Evolutionary conservation across 2,797 vertebrate species (phyloP).

Genomic region (Scarus forsteni): DNA sequence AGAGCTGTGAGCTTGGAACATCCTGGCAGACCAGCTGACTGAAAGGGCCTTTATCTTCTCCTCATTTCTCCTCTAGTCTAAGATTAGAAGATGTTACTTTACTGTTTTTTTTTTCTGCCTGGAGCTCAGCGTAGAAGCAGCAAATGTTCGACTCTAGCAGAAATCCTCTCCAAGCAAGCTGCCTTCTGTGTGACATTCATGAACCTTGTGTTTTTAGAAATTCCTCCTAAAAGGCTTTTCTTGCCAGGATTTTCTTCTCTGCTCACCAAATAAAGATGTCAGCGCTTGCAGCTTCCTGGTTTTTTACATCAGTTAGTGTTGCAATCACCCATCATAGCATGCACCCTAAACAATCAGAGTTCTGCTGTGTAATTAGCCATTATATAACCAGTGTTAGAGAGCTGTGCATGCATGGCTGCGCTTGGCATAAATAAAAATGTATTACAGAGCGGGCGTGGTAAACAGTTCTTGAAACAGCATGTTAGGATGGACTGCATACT

Average conservation of each 20-base stretch:
- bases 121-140: slow-evolving; percentile 27
- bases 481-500: slow-evolving; percentile 15
- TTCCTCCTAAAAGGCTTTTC: slow-evolving; percentile 50
- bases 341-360: slow-evolving; percentile 39
- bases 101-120: slow-evolving; percentile 24
- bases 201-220: slow-evolving; percentile 40
- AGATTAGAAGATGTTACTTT: slow-evolving; percentile 40
- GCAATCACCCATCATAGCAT: slow-evolving; percentile 20
- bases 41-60: slow-evolving; percentile 22
- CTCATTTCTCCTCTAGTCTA: slow-evolving; percentile 23
- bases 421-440: slow-evolving; percentile 24
- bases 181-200: slow-evolving; percentile 20
- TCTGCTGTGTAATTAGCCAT: slow-evolving; percentile 42
- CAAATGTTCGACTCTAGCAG: slow-evolving; percentile 24
- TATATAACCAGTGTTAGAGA: slow-evolving; percentile 41
- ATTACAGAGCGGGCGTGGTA: slow-evolving; percentile 1
- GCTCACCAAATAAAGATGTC: slow-evolving; percentile 15
- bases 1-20: slow-evolving; percentile 2
- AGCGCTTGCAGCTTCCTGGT: slow-evolving; percentile 26
- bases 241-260: slow-evolving; percentile 27
- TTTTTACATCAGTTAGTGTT: slow-evolving; percentile 29
- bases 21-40: slow-evolving; percentile 18
- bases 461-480: neutral
- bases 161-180: slow-evolving; percentile 16
- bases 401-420: slow-evolving; percentile 14